A percentile compares a stretch with the other conserved stretches of the same genome.
Evolutionary conservation across 1,140 invertebrate genomes (phyloP).

Genomic region (Calycopis cecrops): DNA sequence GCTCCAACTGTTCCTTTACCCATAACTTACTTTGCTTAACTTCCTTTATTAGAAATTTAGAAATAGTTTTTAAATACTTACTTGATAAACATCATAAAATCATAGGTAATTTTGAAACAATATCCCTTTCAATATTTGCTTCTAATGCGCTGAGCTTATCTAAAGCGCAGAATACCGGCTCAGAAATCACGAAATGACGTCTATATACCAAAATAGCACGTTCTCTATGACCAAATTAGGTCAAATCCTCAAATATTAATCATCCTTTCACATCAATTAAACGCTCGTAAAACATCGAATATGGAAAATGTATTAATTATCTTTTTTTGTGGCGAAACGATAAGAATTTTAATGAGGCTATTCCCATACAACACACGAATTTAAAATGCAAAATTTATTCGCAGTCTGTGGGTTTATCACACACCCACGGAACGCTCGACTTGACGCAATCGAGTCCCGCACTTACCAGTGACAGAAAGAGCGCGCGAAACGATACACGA

Average conservation of each 20-base stretch:
- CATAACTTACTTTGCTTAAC: too few relatives aligned
- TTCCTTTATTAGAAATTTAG: too few relatives aligned
- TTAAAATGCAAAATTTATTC: constrained; percentile 8
- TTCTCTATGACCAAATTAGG: neutral
- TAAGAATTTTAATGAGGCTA: neutral
- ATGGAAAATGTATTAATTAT: too few relatives aligned
- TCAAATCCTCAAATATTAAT: neutral
- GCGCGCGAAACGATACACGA: neutral
- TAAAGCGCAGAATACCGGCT: too few relatives aligned
- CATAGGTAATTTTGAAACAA: too few relatives aligned
- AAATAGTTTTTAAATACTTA: too few relatives aligned
- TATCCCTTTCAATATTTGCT: too few relatives aligned
- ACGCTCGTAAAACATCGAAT: neutral
- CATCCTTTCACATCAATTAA: constrained; percentile 3
- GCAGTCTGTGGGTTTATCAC: constrained; percentile 1
- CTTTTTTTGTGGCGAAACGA: constrained; percentile 1
- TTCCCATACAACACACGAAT: constrained; percentile 2
- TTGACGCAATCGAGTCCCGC: neutral
- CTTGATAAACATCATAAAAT: too few relatives aligned
- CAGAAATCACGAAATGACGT: too few relatives aligned
- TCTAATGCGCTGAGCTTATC: too few relatives aligned
- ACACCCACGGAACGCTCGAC: neutral
- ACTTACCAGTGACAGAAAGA: constrained; percentile 2
- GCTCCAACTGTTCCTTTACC: too few relatives aligned
- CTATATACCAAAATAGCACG: too few relatives aligned